Evolutionary conservation across 2,797 vertebrate genomes (phyloP), one percentile per base, ranked within the genome.

Genomic region (Tauraco hartlaubi): DNA sequence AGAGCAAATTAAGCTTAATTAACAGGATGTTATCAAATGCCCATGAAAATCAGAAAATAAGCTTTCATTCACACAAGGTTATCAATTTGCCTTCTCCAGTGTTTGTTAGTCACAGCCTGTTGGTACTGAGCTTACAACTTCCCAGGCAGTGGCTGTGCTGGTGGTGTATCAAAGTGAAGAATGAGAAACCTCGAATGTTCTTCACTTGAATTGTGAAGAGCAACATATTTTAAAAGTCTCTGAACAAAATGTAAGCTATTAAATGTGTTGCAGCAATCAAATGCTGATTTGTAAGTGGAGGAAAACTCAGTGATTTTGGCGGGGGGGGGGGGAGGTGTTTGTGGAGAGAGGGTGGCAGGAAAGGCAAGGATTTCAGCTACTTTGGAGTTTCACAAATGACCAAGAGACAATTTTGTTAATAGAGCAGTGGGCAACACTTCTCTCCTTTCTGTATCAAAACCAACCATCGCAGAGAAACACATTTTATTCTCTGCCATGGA

Each of bases 1-100:
- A 92, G 51, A 63, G 14, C 66, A 69, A 37, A 31, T 39, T 51
- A 90, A 88, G 68, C 88, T 97, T 97, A 87, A 85, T 94, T 95
- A 96, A 67, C 21, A 88, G 78, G 71, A 78, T 5, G 5, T 56
- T 63, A 91, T 35, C 41, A 84, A 89, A 74, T 44, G 39, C 43
- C 88, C 90, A 49, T 86, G 89, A 88, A 80, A 90, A 86, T 88
- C 56, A 68, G 41, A 68, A 93, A 93, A 90, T 58, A 72, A 81
- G 68, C 56, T 81, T 83, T 73, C 43, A 46, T 87, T 96, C 77
- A 69, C 25, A 52, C 6, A 12, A 54, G 68, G 83, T 83, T 92
- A 90, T 80, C 56, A 72, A 49, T 96, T 93, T 95, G 77, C 95
- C 87, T 95, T 90, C 41, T 68, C 49, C 72, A 46, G 44, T 25